Evolutionary conservation across 1,140 invertebrate genomes (phyloP), one percentile per base, ranked within the genome.

Genomic region (Bombus soroeensis): DNA sequence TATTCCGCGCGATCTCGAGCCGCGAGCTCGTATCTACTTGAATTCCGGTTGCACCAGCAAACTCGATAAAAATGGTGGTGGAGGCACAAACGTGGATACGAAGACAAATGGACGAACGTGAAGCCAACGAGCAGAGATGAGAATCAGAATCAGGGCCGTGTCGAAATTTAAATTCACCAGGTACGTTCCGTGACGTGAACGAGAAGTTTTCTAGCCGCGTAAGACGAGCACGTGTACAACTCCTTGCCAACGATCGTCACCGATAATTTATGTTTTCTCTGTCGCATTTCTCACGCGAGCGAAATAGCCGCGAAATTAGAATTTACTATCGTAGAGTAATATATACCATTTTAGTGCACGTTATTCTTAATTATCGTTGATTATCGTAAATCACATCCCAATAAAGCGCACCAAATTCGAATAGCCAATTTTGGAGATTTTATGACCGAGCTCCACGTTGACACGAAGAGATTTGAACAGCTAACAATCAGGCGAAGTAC

Each of bases 81-180:
- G 28, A 18, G 37, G 47, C 22, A 34, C 39, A 43, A 53, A 62
- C 75, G 57, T 28, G 75, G 6, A 37, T 83, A 83, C 72, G 64
- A 84, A 83, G 74, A 84, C 74, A 70, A 78, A 77, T 53, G 74
- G 75, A 10, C 62, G 62, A 43, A 59, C 62, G 82, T n/a, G 43
- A 28, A 43, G 66, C 28, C 47, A 57, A 62, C 13, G 43, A 73
- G 10, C 80, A 25, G 34, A 73, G 80, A 81, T 81, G 70, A 81
- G 53, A 81, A 81, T 81, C 70, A 37, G 71, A 82, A 82, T 73
- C 80, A 43, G 53, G 28, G n/a, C 34, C 53, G 72, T 70, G 43
- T 71, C 82, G 75, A 79, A 84, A 84, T 84, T 84, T 66, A 84
- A 71, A 84, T 78, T 78, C 75, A 68, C 34, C 74, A 12, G 3